These are phyloP conservation scores for Notolepis coatsorum DNA, from an alignment of 2,797 vertebrate genomes.

Conservation along the genomic window DNA sequence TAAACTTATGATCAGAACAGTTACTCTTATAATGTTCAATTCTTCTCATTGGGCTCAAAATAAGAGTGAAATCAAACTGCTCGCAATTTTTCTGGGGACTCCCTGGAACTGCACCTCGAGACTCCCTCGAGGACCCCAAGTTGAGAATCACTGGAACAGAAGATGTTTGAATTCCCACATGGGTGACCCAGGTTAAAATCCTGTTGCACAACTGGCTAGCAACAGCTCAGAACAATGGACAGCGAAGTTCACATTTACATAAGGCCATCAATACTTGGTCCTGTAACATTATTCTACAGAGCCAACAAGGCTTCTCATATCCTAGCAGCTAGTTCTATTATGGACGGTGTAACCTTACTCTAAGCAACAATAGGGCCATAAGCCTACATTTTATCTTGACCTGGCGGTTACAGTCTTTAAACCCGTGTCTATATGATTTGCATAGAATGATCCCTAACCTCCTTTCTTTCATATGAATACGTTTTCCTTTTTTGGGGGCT, in stretches of 20 bases:
- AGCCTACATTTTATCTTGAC: background rate
- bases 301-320: slow-evolving; percentile 9
- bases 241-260: background rate
- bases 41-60: too few species aligned
- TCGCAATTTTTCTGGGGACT: too few species aligned
- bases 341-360: slow-evolving; percentile 19
- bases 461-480: background rate
- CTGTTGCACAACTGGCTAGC: background rate
- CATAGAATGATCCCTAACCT: background rate
- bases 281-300: slow-evolving; percentile 17
- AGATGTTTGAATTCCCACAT: slow-evolving; percentile 3
- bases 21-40: too few species aligned
- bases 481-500: too few species aligned
- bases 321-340: slow-evolving; percentile 15
- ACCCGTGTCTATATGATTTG: background rate
- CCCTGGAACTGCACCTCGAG: too few species aligned
- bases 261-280: background rate
- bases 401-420: slow-evolving; percentile 10
- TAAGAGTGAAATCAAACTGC: too few species aligned
- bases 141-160: too few species aligned
- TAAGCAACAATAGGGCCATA: slow-evolving; percentile 18
- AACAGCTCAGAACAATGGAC: background rate
- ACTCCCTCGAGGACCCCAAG: too few species aligned
- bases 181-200: slow-evolving; percentile 22
- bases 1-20: too few species aligned